Evolutionary conservation across 2,888 invertebrate species (phyloP).

Genomic region (Unio delphinus): DNA sequence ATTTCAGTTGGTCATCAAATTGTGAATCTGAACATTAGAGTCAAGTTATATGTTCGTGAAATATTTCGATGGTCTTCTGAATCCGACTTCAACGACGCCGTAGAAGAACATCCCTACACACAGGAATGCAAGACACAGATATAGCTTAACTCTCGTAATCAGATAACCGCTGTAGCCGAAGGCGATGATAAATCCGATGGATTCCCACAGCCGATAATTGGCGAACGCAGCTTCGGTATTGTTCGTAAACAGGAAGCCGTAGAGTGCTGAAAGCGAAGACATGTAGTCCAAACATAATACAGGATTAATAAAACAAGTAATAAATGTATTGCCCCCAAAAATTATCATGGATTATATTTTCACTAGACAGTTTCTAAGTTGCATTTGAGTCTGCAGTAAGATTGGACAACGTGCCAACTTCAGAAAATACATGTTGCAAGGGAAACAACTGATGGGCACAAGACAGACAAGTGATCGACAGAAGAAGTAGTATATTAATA

Average conservation of each 20-base stretch:
- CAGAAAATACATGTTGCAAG: too few relatives aligned
- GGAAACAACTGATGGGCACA: too few relatives aligned
- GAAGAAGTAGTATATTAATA: too few relatives aligned
- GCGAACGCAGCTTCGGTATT: conserved; percentile 92
- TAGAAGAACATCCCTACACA: conserved; percentile 84
- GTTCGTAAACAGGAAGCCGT: conserved; percentile 88
- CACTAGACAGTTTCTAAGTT: too few relatives aligned
- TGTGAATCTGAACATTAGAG: background rate
- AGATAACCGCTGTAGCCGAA: conserved; percentile 85
- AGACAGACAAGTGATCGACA: too few relatives aligned
- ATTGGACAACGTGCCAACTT: too few relatives aligned
- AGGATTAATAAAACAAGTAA: too few relatives aligned
- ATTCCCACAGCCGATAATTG: conserved; percentile 93
- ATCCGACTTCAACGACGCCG: conserved; percentile 63
- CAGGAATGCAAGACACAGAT: conserved; percentile 80
- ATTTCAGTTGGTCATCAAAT: too few relatives aligned
- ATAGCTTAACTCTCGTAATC: conserved; percentile 82
- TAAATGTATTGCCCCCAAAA: too few relatives aligned
- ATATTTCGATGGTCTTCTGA: conserved; percentile 9
- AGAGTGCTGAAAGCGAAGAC: conserved; percentile 73
- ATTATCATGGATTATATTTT: too few relatives aligned
- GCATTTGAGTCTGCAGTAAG: too few relatives aligned
- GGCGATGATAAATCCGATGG: conserved; percentile 89
- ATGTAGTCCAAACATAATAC: too few relatives aligned
- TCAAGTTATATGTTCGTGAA: background rate